Evolutionary conservation across 2,888 invertebrate genomes (phyloP).

Genomic region (Abrostola triplasia): DNA sequence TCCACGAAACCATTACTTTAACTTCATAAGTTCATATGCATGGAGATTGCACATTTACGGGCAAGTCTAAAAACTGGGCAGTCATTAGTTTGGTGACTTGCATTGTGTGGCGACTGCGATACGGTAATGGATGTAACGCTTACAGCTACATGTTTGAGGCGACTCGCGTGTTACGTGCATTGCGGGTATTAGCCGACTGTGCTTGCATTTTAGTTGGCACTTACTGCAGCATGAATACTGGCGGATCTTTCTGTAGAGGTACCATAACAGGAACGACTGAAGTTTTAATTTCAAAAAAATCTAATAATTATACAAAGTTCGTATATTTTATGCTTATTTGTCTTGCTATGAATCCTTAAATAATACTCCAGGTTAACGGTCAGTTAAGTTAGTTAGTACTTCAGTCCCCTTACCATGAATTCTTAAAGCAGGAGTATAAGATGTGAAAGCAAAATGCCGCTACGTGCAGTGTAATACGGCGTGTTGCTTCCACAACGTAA

Average conservation of each 20-base stretch:
- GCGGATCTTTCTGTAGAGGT: too few species aligned
- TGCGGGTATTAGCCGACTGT: conserved; percentile 3
- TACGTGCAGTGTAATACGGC: too few species aligned
- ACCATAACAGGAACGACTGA: too few species aligned
- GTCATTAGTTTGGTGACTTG: conserved; percentile 84
- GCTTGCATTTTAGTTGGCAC: neutral
- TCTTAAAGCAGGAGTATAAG: too few species aligned
- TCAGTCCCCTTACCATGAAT: too few species aligned
- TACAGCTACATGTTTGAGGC: conserved; percentile 19
- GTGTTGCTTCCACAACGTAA: too few species aligned
- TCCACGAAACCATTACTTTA: conserved; percentile 64
- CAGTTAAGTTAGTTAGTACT: too few species aligned
- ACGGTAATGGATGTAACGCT: conserved; percentile 66
- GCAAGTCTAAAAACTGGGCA: conserved; percentile 71
- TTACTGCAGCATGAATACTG: neutral
- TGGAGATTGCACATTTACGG: conserved; percentile 64
- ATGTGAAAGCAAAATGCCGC: too few species aligned
- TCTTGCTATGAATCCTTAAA: too few species aligned
- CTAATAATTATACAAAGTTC: neutral
- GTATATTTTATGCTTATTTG: too few species aligned
- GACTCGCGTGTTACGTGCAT: conserved; percentile 8
- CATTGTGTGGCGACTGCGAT: conserved; percentile 64
- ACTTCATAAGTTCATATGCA: conserved; percentile 50
- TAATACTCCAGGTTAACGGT: too few species aligned
- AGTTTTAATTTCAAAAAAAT: neutral